phyloP scores from a whole-genome alignment of 2,113 vertebrate genomes.

The Paralichthys olivaceus region DNA sequence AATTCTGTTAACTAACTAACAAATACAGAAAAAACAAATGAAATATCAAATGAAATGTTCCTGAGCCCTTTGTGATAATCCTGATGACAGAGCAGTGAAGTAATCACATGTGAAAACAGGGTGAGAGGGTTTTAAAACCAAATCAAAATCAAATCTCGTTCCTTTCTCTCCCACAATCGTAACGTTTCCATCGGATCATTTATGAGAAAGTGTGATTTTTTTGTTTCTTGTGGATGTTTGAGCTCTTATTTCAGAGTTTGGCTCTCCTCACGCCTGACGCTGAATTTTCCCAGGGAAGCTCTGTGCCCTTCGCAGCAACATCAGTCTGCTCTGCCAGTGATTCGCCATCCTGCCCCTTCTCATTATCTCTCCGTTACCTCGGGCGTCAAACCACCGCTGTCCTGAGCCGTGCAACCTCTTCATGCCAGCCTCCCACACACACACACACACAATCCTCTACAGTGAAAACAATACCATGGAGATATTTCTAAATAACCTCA shows the following conservation, averaged over 20 bases:
- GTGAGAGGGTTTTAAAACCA: neutral
- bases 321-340: conserved; percentile 47
- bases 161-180: neutral
- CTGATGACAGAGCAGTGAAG: too few species aligned
- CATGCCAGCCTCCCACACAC: conserved; percentile 3
- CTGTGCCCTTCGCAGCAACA: conserved; percentile 32
- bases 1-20: too few species aligned
- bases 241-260: conserved; percentile 12
- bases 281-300: conserved; percentile 15
- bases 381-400: conserved; percentile 47
- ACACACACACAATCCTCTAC: conserved; percentile 1
- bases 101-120: too few species aligned
- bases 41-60: too few species aligned
- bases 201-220: neutral
- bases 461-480: conserved; percentile 4
- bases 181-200: too few species aligned
- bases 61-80: too few species aligned
- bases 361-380: conserved; percentile 58
- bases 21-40: too few species aligned
- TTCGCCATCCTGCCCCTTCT: conserved; percentile 56
- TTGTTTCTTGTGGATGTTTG: neutral
- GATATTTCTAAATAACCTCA: conserved; percentile 26
- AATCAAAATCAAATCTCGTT: neutral
- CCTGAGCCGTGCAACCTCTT: conserved; percentile 50
- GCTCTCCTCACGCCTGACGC: neutral